Evolutionary conservation across 2,113 vertebrate genomes (phyloP), one percentile per base, ranked within the genome.

Genomic region (Pelecanus crispus): DNA sequence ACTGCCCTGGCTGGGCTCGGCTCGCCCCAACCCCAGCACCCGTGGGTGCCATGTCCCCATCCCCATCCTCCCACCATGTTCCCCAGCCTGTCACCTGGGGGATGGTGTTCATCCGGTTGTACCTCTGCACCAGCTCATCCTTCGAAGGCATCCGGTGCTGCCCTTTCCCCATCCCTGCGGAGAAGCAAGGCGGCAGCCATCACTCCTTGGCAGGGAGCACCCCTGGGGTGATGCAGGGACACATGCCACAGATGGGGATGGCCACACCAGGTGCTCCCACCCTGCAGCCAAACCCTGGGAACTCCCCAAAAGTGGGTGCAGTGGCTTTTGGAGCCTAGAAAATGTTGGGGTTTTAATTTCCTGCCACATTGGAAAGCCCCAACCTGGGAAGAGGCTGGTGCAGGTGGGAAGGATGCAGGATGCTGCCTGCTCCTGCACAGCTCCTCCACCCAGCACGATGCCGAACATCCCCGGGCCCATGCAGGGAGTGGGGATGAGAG

Each of bases 81-180:
- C 55, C 65, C 21, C 0, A 2, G 13, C 50, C 26, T 1, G 2
- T 86, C 98, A 99, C 99, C 99, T 99, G 99, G 71, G 99, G 99
- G 86, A 99, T 99, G 65, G 99, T 99, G 98, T 99, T 99, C 99
- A 99, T 99, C 87, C 99, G 98, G 97, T 99, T 99, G 90, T 99
- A 99, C 62, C 99, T 98, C 97, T 99, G 99, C 91, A 99, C 99
- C 97, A 99, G 98, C 95, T 99, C 99, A 66, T 99, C 99, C 98
- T 99, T 99, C 5, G 99, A 99, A 32, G 99, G 99, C 99, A 99
- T 99, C 92, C 99, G 99, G 97, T 99, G 99, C 97, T 99, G 99
- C 97, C 99, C 99, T 98, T 99, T 99, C 97, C 99, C 99, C 99
- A 99, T 99, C 97, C 99, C 99, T 99, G 96, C 28, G 11, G 93